Base-by-base conservation (phyloP, 1,140 invertebrate genomes). In the Drosophila melanica region DNA sequence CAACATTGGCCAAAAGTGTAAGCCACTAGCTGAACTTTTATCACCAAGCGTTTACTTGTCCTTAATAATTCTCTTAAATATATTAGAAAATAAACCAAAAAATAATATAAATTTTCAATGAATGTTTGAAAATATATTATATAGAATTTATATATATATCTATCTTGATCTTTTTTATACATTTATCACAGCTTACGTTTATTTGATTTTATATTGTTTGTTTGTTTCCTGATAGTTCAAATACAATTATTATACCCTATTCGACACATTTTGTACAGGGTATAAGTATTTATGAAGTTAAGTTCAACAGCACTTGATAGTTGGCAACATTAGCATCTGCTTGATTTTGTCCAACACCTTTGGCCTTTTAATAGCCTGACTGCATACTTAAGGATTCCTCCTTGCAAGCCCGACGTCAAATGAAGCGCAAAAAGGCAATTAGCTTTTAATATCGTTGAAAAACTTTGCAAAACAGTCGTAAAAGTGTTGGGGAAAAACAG, bases 381-480 rank as follows among this genome's bases (percentile, higher is more conserved):
- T 58, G 62, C 59, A 75, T 44, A 57, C 63, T 16, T 27, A 20
- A 65, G 9, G 14, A 23, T 14, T 12, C 42, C 23, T 14, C 23
- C 11, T 18, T 35, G 2, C 10, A 12, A 3, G n/a, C 4, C 9
- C 45, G 11, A 30, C 14, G 30, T 14, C 59, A 48, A 39, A 47
- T 48, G 37, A 54, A 50, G 41, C 75, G 59, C n/a, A 67, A 64
- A 60, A 58, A 58, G 30, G 80, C 72, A 84, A 84, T 84, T 79
- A 79, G 69, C 78, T 58, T 62, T 12, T 14, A 81, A 74, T 77
- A 76, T 72, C 54, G 67, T 23, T 65, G 72, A 65, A 78, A 70
- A 79, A 79, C 53, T 79, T 84, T 75, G 35, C 47, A 55, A 65
- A 76, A 79, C 44, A 73, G 59, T 65, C 58, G 57, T 75, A 68